phyloP scores from a whole-genome alignment of 2,113 vertebrate species.

The Zapus hudsonius region DNA sequence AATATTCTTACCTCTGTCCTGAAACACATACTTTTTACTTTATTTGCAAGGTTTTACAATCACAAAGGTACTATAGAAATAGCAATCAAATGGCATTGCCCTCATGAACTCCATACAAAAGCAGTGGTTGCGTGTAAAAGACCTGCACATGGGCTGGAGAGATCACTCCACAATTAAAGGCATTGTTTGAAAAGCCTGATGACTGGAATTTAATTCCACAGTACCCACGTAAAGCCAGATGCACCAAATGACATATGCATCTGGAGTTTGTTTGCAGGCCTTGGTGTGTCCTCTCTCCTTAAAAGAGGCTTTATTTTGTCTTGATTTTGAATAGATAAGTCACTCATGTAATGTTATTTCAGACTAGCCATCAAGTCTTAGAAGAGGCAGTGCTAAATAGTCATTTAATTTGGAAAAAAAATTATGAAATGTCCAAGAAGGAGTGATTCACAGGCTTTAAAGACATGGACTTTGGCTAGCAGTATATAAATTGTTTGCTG shows the following conservation, averaged over 20 bases:
- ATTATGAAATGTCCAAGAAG: not conserved
- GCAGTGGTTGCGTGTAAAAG: no score
- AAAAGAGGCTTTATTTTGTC: not conserved
- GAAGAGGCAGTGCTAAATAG: not conserved
- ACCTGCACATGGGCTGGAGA: no score
- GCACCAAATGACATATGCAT: no score
- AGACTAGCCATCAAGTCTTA: constrained; percentile 17
- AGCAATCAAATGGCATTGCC: no score
- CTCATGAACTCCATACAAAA: no score
- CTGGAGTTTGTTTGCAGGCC: no score
- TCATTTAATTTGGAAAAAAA: not conserved
- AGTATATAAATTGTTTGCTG: constrained; percentile 4
- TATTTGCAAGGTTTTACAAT: not conserved
- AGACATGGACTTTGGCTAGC: not conserved
- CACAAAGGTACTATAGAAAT: not conserved
- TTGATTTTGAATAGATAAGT: constrained; percentile 27
- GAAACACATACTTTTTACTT: not conserved
- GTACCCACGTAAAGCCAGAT: no score
- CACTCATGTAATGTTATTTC: no score
- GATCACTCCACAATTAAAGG: no score
- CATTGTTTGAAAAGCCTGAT: no score
- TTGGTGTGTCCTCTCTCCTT: no score
- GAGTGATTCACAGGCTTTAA: not conserved
- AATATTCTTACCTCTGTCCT: not conserved
- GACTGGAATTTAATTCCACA: no score